Evolutionary conservation across 35 echinoderm and acorn worm genomes (phyloP), one percentile per base, ranked within the genome.

Genomic region (Apostichopus californicus): DNA sequence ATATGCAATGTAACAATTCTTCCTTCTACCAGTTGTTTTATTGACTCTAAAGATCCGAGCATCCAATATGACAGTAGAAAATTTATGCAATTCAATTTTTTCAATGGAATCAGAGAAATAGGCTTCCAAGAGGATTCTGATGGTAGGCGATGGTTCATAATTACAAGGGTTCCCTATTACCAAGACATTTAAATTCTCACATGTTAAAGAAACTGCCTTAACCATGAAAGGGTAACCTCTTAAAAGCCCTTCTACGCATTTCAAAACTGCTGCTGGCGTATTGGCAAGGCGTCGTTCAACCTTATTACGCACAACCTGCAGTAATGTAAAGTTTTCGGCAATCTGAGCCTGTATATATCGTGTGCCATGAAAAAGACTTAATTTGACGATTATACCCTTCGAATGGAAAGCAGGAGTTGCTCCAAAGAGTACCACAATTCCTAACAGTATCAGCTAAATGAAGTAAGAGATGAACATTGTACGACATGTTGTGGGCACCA

Each of bases 301-400:
- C 54, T 15, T 86, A 57, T 9, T 17, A 5, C 6, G 26, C 55
- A 86, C 60, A 56, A 86, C 15, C 22, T 22, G 5, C 9, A 57
- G 54, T 6, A 86, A 18, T 58, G 83, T 10, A 23, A 86, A 86
- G 55, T 86, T 86, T 12, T 63, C 5, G 1, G 83, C 46, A 86
- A 57, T 86, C 57, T 86, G 83, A 5, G 52, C 54, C 56, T 56
- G 83, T 6, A 83, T 60, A 60, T 14, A 55, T 86, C 83, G 12
- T 18, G 83, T 86, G 22, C 83, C 83, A 86, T 86, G 83, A 63
- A 86, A 86, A 6, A 86, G 54, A 63, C 54, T 86, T 86, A 15
- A 86, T 55, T 8, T 56, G 6, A 5, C 83, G 26, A 55, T 86
- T 86, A 86, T 86, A 86, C 4, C 83, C 83, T 22, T 86, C 83